phyloP scores from a whole-genome alignment of 2,888 invertebrate genomes.

The Alcis repandata region DNA sequence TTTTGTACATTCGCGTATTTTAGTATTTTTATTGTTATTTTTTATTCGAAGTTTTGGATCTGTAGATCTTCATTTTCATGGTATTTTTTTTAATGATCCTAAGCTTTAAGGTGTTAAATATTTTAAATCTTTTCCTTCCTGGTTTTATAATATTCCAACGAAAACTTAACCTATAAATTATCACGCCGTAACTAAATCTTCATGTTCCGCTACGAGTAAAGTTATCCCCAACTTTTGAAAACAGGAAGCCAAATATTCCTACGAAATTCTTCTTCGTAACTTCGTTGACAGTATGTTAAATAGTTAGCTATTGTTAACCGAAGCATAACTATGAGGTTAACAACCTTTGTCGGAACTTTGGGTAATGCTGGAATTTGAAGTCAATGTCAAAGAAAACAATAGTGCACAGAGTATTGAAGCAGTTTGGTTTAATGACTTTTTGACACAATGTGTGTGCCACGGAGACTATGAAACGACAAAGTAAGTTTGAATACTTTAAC shows the following conservation, averaged over 20 bases:
- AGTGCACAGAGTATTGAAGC: slow-evolving; percentile 13
- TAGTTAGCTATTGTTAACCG: slow-evolving; percentile 43
- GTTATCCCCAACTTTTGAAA: background rate
- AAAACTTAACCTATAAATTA: slow-evolving; percentile 1
- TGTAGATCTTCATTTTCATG: too few species aligned
- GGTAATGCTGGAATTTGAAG: slow-evolving; percentile 25
- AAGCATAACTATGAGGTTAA: slow-evolving; percentile 31
- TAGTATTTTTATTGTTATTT: background rate
- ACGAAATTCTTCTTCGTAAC: slow-evolving; percentile 32
- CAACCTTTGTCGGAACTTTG: slow-evolving; percentile 28
- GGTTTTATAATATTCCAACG: background rate
- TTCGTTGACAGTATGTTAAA: slow-evolving; percentile 43
- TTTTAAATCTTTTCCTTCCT: background rate
- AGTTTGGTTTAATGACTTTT: slow-evolving; percentile 19
- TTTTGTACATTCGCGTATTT: background rate
- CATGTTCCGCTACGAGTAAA: background rate
- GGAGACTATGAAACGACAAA: background rate
- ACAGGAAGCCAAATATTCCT: slow-evolving; percentile 27
- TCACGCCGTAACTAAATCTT: background rate
- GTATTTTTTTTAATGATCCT: too few species aligned
- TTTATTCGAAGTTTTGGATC: too few species aligned
- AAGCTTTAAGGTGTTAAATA: background rate
- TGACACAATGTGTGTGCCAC: slow-evolving; percentile 2
- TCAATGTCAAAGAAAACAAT: slow-evolving; percentile 35
- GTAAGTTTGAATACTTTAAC: background rate